A percentile compares a stretch with the other conserved stretches of the same genome.
Evolutionary conservation across 2,888 invertebrate genomes (phyloP).

Genomic region (Xanthorhoe spadicearia): DNA sequence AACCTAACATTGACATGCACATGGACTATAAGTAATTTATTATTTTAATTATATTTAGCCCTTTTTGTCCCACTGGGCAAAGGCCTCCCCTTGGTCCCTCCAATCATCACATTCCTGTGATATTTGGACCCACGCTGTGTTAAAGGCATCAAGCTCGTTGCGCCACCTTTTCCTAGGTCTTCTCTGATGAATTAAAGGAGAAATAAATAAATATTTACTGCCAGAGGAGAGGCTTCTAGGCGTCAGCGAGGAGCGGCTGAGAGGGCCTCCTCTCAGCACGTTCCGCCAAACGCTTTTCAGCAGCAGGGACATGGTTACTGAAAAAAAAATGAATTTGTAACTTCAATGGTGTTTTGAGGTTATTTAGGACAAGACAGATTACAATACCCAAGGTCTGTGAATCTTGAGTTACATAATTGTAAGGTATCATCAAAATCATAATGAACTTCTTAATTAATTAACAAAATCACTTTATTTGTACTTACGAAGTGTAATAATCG

Average conservation of each 20-base stretch:
- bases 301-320: conserved; percentile 61
- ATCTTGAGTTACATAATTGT: conserved; percentile 18
- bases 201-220: conserved; percentile 51
- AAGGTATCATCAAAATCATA: not conserved
- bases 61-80: too few species aligned
- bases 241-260: conserved; percentile 52
- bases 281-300: conserved; percentile 63
- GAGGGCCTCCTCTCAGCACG: conserved; percentile 53
- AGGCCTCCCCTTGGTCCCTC: too few species aligned
- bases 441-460: not conserved
- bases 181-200: too few species aligned
- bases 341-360: conserved; percentile 8
- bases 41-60: too few species aligned
- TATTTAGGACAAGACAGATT: conserved; percentile 1
- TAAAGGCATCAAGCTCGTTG: too few species aligned
- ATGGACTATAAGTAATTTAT: too few species aligned
- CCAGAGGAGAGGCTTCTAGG: conserved; percentile 60
- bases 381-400: conserved; percentile 26
- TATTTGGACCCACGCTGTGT: too few species aligned
- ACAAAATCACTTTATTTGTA: not conserved
- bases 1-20: too few species aligned
- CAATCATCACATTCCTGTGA: too few species aligned
- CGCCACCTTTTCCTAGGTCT: too few species aligned
- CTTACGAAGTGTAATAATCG: conserved; percentile 20
- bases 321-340: conserved; percentile 12